A percentile compares a stretch with the other conserved stretches of the same genome.
Evolutionary conservation across 1,140 invertebrate genomes (phyloP).

Genomic region (Meloidogyne hapla): DNA sequence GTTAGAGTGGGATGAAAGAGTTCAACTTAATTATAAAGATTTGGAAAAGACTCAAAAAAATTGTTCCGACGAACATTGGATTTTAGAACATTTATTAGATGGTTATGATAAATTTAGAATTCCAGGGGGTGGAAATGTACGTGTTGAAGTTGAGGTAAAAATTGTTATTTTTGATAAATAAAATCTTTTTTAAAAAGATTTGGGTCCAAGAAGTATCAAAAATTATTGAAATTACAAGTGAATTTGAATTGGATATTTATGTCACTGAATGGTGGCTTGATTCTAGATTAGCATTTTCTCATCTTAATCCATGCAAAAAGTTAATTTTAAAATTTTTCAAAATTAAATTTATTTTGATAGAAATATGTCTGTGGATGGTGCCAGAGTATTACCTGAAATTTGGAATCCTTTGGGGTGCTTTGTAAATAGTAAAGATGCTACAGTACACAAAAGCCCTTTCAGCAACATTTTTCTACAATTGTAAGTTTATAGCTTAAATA

Average conservation of each 20-base stretch:
- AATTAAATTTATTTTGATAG: conserved; percentile 37
- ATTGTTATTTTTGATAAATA: neutral
- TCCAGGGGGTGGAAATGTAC: conserved; percentile 58
- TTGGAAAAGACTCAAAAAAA: conserved; percentile 14
- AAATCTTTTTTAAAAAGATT: conserved; percentile 43
- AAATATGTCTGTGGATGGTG: conserved; percentile 64
- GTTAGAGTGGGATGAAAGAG: neutral
- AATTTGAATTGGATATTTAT: conserved; percentile 63
- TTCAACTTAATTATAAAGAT: neutral
- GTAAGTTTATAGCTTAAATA: too few relatives aligned
- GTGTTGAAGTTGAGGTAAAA: conserved; percentile 59
- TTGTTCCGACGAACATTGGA: conserved; percentile 50
- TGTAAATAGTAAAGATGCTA: conserved; percentile 61
- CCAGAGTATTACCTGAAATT: conserved; percentile 56
- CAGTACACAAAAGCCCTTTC: conserved; percentile 58
- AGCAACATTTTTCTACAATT: conserved; percentile 63
- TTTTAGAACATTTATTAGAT: conserved; percentile 41
- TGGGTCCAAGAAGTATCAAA: conserved; percentile 65
- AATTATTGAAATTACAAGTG: conserved; percentile 63
- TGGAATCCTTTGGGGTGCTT: conserved; percentile 63
- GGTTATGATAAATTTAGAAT: conserved; percentile 59
- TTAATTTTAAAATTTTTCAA: conserved; percentile 10
- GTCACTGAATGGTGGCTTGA: conserved; percentile 64
- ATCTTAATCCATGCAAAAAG: conserved; percentile 64
- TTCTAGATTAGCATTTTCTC: conserved; percentile 56